Conservation (phyloP, 2,113 vertebrate species). For the Rhinolophus ferrumequinum region DNA sequence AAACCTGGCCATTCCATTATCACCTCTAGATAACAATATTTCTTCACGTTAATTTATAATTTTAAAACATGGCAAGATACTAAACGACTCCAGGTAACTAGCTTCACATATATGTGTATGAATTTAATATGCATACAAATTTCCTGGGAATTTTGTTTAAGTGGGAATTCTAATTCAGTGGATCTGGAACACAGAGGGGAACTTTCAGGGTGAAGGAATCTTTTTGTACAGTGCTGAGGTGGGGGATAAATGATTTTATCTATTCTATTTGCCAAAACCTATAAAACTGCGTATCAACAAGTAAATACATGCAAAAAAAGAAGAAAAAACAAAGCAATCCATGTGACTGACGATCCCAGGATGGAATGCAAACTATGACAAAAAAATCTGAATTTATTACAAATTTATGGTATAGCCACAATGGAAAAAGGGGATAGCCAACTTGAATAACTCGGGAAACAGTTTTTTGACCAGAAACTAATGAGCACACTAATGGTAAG, state of each 20-base stretch:
- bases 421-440: background rate
- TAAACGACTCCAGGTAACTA: background rate
- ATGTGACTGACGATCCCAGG: background rate
- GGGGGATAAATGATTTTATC: background rate
- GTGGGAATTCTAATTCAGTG: background rate
- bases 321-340: background rate
- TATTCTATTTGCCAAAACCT: conserved; percentile 14
- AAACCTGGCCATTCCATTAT: background rate
- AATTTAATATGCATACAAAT: conserved; percentile 18
- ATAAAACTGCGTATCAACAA: background rate
- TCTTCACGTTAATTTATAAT: conserved; percentile 12
- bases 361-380: background rate
- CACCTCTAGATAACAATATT: background rate
- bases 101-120: background rate
- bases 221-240: background rate
- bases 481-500: too few species aligned
- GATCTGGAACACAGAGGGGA: background rate
- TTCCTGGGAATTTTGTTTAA: background rate
- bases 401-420: conserved; percentile 31
- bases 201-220: background rate
- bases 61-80: background rate
- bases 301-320: background rate
- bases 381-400: background rate
- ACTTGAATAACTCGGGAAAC: background rate
- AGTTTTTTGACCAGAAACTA: conserved; percentile 3